A percentile compares a stretch with the other conserved stretches of the same genome.
phyloP scores from a whole-genome alignment of 1,140 invertebrate species.

The Trachymyrmex cornetzi region DNA sequence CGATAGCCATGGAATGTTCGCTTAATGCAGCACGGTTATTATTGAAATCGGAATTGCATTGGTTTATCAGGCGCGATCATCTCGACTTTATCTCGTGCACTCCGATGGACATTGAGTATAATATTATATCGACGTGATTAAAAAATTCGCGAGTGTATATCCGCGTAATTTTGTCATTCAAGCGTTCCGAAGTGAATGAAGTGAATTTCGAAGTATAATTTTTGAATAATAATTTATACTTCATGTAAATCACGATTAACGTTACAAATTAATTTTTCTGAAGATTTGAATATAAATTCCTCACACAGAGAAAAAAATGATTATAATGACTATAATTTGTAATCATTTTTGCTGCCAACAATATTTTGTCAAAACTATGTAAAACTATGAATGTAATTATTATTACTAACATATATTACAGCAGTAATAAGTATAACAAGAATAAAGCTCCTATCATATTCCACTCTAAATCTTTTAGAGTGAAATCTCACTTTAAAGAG shows the following conservation, averaged over 20 bases:
- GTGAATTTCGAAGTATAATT: neutral
- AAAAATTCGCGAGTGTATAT: slow-evolving; percentile 8
- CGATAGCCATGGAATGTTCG: neutral
- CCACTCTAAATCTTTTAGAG: too few species aligned
- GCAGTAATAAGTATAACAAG: too few species aligned
- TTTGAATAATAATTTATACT: slow-evolving; percentile 3
- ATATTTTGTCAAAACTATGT: too few species aligned
- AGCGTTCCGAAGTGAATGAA: neutral
- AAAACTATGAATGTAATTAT: too few species aligned
- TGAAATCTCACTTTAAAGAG: too few species aligned
- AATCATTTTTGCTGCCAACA: too few species aligned
- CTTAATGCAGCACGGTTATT: slow-evolving; percentile 36
- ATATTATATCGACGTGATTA: neutral
- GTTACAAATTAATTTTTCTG: neutral
- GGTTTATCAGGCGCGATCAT: slow-evolving; percentile 41
- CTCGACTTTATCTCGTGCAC: slow-evolving; percentile 1
- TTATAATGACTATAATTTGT: too few species aligned
- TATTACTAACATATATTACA: too few species aligned
- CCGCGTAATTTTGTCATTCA: neutral
- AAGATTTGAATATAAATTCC: too few species aligned
- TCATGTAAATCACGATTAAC: neutral
- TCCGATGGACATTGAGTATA: too few species aligned
- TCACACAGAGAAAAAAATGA: too few species aligned
- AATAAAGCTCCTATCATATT: too few species aligned
- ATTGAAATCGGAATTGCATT: slow-evolving; percentile 47